These are phyloP conservation scores for Ephialtes manifestator DNA, from an alignment of 2,888 invertebrate genomes.

Conservation along the genomic window DNA sequence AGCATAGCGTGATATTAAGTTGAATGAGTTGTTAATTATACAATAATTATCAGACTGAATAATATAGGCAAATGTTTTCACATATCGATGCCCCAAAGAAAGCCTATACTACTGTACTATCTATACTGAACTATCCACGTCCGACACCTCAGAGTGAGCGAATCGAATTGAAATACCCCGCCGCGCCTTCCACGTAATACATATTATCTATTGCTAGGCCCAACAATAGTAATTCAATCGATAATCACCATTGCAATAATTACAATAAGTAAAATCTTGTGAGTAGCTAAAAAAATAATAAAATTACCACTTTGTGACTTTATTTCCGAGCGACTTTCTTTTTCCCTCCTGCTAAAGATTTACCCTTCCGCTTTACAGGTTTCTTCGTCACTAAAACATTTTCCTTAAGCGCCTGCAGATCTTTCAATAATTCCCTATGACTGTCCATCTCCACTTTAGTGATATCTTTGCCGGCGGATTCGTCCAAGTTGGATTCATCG, in stretches of 20 bases:
- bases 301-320: neutral
- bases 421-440: slow-evolving; percentile 26
- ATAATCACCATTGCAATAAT: too few species aligned
- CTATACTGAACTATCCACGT: slow-evolving; percentile 12
- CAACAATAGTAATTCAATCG: too few species aligned
- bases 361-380: neutral
- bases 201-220: neutral
- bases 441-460: neutral
- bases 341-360: neutral
- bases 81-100: too few species aligned
- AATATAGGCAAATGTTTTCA: too few species aligned
- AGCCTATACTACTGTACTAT: too few species aligned
- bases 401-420: slow-evolving; percentile 11
- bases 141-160: neutral
- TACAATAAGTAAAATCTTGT: too few species aligned
- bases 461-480: slow-evolving; percentile 8
- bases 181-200: neutral
- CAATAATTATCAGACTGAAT: too few species aligned
- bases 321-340: slow-evolving; percentile 6
- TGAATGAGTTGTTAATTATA: too few species aligned
- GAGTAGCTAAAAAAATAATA: too few species aligned
- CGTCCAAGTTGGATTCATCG: neutral
- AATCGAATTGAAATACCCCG: slow-evolving; percentile 9
- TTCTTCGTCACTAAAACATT: neutral
- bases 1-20: too few species aligned